Evolutionary conservation across 2,797 vertebrate genomes (phyloP).

Genomic region (Sparus aurata): DNA sequence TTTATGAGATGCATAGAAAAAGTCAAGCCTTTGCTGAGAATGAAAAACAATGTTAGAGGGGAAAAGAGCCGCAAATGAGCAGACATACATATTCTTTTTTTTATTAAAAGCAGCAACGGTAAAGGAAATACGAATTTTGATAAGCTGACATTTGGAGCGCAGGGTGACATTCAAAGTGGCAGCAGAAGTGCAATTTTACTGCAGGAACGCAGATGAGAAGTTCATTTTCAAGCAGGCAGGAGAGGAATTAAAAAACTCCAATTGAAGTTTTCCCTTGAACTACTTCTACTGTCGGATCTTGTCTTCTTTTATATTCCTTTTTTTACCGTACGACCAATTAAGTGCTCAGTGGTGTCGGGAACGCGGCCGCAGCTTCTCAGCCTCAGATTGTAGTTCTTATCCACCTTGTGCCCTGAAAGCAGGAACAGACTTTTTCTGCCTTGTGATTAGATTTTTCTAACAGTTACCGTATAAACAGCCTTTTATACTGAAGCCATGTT

Average conservation of each 20-base stretch:
- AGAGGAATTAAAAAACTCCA: conserved; percentile 22
- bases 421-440: neutral
- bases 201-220: conserved; percentile 70
- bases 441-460: too few relatives aligned
- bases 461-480: too few relatives aligned
- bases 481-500: neutral
- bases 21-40: conserved; percentile 42
- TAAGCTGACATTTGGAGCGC: conserved; percentile 78
- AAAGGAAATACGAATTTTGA: conserved; percentile 74
- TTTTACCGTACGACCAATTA: neutral
- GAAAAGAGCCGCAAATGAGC: conserved; percentile 36
- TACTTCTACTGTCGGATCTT: neutral
- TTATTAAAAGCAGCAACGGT: conserved; percentile 30
- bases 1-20: conserved; percentile 64
- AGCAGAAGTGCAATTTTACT: conserved; percentile 63
- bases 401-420: neutral
- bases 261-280: conserved; percentile 41
- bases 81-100: conserved; percentile 35
- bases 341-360: neutral
- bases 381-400: neutral
- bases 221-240: conserved; percentile 38
- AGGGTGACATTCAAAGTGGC: conserved; percentile 74
- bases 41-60: conserved; percentile 44
- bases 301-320: conserved; percentile 17
- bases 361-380: neutral